Conservation (phyloP, 1,140 invertebrate genomes). For the Hycleus phaleratus region DNA sequence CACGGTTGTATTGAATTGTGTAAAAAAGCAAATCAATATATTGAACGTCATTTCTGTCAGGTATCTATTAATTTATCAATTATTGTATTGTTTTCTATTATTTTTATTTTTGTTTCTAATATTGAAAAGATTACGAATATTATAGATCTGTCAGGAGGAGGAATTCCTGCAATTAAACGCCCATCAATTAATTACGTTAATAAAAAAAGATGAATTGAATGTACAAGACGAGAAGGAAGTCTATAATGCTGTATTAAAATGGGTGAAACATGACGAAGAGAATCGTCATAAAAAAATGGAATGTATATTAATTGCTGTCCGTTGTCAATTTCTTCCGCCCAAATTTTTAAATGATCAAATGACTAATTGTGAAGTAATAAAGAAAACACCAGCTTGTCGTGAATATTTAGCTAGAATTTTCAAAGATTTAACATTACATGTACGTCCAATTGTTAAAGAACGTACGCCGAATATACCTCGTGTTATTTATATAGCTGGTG, state of each 20-base stretch:
- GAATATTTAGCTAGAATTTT: constrained; percentile 87
- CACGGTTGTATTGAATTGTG: constrained; percentile 78
- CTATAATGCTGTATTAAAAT: constrained; percentile 84
- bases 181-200: constrained; percentile 69
- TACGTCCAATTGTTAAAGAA: constrained; percentile 71
- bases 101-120: background rate
- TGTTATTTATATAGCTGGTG: constrained; percentile 85
- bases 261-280: constrained; percentile 83
- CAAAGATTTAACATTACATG: constrained; percentile 77
- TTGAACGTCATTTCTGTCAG: constrained; percentile 82
- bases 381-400: constrained; percentile 77
- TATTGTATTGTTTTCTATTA: background rate
- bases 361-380: constrained; percentile 81
- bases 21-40: constrained; percentile 80
- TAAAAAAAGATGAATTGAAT: constrained; percentile 81
- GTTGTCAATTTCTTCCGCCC: constrained; percentile 87
- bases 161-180: constrained; percentile 79
- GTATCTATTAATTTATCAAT: constrained; percentile 37
- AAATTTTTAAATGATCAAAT: constrained; percentile 83
- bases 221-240: constrained; percentile 86
- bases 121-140: constrained; percentile 3
- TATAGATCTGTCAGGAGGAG: constrained; percentile 77
- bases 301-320: constrained; percentile 74
- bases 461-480: constrained; percentile 75
- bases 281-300: constrained; percentile 76